Evolutionary conservation across 2,113 vertebrate species (phyloP).

Genomic region (Hemicordylus capensis): DNA sequence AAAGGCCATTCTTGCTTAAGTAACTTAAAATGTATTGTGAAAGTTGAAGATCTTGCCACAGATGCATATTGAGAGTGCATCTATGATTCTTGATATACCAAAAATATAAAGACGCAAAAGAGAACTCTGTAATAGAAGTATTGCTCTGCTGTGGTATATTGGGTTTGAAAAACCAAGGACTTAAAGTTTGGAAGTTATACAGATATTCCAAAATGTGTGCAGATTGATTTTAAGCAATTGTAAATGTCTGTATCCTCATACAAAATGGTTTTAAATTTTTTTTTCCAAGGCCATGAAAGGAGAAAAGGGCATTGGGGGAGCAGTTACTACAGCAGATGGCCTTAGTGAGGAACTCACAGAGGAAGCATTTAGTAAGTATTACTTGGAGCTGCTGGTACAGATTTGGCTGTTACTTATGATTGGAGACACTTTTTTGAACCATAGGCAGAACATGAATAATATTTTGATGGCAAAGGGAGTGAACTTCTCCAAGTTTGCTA

Average conservation of each 20-base stretch:
- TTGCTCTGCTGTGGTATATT: too few species aligned
- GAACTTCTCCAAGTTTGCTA: background rate
- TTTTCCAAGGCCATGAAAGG: slow-evolving; percentile 93
- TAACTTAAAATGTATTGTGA: background rate
- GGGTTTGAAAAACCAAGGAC: background rate
- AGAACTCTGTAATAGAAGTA: background rate
- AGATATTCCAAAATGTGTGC: background rate
- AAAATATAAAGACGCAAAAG: background rate
- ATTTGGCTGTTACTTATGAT: background rate
- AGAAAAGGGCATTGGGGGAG: slow-evolving; percentile 92
- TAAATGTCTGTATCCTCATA: background rate
- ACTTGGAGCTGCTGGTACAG: background rate
- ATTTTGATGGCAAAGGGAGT: background rate
- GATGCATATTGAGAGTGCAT: background rate
- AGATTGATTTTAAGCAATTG: background rate
- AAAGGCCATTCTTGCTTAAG: background rate
- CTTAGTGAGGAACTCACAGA: slow-evolving; percentile 94
- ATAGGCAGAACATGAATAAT: background rate
- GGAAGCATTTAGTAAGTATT: slow-evolving; percentile 91
- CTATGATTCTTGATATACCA: background rate
- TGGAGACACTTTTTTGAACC: background rate
- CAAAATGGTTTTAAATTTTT: background rate
- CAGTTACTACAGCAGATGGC: slow-evolving; percentile 84
- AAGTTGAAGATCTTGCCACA: slow-evolving; percentile 22
- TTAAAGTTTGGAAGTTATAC: background rate